Percentiles rank a stretch among this genome's conserved stretches.
Conservation (phyloP, 2,797 vertebrate genomes). For the Apodemus agrarius region DNA sequence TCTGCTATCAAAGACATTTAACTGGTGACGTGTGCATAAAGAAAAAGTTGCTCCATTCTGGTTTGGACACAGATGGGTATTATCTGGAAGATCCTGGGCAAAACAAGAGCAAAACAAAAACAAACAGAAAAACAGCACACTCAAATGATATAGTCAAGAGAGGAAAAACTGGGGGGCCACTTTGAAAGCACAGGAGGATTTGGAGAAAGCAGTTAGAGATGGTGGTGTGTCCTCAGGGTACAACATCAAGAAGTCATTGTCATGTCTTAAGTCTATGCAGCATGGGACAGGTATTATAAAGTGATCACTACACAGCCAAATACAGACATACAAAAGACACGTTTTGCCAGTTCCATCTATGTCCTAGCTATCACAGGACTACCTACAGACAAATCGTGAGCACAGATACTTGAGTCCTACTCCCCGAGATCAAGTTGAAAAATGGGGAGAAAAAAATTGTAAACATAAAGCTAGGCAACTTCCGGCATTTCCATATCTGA, state of each 20-base stretch:
- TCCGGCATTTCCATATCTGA: neutral
- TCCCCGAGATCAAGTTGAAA: neutral
- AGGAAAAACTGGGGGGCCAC: neutral
- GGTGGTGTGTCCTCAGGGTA: neutral
- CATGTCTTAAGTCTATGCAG: neutral
- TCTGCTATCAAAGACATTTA: constrained; percentile 13
- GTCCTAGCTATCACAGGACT: neutral
- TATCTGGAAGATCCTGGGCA: neutral
- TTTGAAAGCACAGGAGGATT: constrained; percentile 29
- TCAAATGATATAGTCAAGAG: neutral
- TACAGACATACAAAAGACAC: neutral
- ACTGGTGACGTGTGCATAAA: neutral
- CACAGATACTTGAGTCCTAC: neutral
- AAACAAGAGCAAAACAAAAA: neutral
- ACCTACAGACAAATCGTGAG: neutral
- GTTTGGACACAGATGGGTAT: neutral
- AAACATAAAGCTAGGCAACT: neutral
- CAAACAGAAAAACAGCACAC: neutral
- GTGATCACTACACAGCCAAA: neutral
- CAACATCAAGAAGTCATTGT: neutral
- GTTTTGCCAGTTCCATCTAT: neutral
- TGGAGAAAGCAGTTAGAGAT: neutral
- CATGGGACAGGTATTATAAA: neutral
- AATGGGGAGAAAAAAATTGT: neutral
- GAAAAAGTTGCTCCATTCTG: neutral